These are phyloP conservation scores for Rotaria sp. DNA, from an alignment of 2,888 invertebrate genomes.

Conservation along the genomic window DNA sequence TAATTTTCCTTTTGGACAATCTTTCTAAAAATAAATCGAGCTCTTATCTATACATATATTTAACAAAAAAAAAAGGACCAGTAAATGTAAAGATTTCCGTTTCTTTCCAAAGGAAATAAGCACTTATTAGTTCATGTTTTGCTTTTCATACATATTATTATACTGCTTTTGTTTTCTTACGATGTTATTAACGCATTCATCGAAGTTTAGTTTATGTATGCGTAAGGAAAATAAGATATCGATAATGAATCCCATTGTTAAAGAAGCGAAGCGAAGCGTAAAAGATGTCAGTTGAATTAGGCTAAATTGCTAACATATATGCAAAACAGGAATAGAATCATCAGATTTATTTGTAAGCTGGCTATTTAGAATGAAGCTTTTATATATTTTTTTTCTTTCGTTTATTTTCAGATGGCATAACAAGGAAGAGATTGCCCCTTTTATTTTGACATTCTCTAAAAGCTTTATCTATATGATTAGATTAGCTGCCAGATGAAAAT, in stretches of 20 bases:
- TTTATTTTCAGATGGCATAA: background rate
- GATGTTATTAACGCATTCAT: background rate
- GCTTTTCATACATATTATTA: background rate
- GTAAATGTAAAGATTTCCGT: background rate
- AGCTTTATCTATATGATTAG: background rate
- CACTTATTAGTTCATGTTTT: background rate
- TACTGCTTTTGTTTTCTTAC: background rate
- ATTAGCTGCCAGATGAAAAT: background rate
- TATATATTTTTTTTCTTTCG: background rate
- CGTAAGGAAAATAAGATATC: background rate
- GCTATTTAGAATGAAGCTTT: background rate
- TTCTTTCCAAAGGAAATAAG: background rate
- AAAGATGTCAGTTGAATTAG: background rate
- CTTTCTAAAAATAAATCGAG: slow-evolving; percentile 32
- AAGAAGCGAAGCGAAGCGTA: background rate
- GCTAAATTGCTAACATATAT: background rate
- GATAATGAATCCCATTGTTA: background rate
- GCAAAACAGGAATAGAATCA: background rate
- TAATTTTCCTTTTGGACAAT: slow-evolving; percentile 38
- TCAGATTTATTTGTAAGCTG: background rate
- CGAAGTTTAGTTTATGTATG: too few species aligned
- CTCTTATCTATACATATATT: too few species aligned
- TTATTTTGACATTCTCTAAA: background rate
- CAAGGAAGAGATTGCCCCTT: background rate
- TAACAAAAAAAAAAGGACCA: background rate